A percentile compares a stretch with the other conserved stretches of the same genome.
phyloP scores from a whole-genome alignment of 2,888 invertebrate genomes.

The Heliconius aoede region DNA sequence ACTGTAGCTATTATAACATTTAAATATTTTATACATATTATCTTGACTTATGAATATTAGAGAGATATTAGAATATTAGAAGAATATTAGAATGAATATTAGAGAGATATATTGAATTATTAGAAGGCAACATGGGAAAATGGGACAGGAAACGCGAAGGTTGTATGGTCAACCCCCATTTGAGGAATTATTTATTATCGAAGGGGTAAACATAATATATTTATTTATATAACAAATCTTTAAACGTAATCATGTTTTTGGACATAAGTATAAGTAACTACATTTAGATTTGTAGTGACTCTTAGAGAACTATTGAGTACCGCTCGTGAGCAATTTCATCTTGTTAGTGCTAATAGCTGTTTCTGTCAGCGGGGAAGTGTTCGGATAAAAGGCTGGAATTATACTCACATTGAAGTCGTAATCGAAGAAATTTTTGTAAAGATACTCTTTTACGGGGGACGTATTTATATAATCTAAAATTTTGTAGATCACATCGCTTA shows the following conservation, averaged over 20 bases:
- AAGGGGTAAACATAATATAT: not conserved
- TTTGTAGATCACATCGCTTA: not conserved
- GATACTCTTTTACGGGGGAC: not conserved
- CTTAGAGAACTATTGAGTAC: slow-evolving; percentile 3
- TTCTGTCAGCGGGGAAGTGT: slow-evolving; percentile 8
- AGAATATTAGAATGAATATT: too few species aligned
- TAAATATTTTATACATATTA: too few species aligned
- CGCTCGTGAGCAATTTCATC: slow-evolving; percentile 20
- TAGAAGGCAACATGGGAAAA: too few species aligned
- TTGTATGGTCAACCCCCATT: too few species aligned
- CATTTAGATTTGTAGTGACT: not conserved
- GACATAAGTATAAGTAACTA: not conserved
- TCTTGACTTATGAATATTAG: too few species aligned
- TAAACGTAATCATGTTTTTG: not conserved
- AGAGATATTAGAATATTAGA: too few species aligned
- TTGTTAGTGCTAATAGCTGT: slow-evolving; percentile 4
- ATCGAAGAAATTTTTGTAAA: not conserved
- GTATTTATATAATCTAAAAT: not conserved
- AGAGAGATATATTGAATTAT: too few species aligned
- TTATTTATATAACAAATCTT: not conserved
- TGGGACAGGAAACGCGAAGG: too few species aligned
- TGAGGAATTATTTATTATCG: too few species aligned
- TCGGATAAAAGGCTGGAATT: slow-evolving; percentile 4
- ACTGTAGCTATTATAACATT: too few species aligned
- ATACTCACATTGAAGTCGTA: not conserved